Conservation (phyloP, 2,888 invertebrate species). For the Drosophila demipolita region DNA sequence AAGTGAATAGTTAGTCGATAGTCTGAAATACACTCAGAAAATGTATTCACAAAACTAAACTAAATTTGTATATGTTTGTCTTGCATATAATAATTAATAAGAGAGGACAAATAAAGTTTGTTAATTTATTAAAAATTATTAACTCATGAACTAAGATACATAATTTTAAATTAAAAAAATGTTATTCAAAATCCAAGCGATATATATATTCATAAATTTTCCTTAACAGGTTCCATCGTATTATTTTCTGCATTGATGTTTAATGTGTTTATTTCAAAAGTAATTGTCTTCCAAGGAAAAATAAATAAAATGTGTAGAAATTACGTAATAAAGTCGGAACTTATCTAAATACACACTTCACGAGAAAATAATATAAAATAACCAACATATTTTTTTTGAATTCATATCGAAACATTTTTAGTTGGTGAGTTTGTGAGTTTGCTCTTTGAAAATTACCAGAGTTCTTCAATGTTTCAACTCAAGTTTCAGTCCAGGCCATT, state of each 20-base stretch:
- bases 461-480: slow-evolving; percentile 17
- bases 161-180: no score
- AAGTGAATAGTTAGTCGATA: background rate
- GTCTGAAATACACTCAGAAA: background rate
- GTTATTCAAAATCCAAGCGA: background rate
- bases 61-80: background rate
- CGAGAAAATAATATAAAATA: no score
- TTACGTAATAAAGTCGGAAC: no score
- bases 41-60: no score
- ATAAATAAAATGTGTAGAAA: background rate
- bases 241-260: background rate
- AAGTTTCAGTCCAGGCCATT: slow-evolving; percentile 54
- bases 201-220: background rate
- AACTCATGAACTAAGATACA: background rate
- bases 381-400: background rate
- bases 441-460: slow-evolving; percentile 14
- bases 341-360: no score
- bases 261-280: no score
- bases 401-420: background rate
- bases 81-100: background rate
- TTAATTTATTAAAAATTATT: background rate
- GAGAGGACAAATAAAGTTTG: background rate
- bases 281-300: no score
- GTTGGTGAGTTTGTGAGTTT: background rate
- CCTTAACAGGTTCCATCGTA: background rate